phyloP scores from a whole-genome alignment of 2,797 vertebrate genomes.

The Alcedo atthis region DNA sequence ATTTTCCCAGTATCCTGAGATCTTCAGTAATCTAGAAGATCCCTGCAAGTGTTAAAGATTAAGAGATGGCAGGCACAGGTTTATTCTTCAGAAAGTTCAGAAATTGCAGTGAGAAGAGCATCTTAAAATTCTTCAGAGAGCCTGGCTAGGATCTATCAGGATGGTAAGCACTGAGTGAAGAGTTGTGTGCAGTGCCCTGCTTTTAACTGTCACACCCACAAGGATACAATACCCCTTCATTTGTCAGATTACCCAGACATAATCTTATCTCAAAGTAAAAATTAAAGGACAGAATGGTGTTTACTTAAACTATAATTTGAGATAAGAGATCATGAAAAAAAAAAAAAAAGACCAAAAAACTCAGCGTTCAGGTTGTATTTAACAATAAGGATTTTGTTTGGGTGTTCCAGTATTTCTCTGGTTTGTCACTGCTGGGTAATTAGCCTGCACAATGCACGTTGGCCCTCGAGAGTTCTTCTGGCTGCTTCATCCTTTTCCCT shows the following conservation, averaged over 20 bases:
- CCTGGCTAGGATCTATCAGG: not conserved
- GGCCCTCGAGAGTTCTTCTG: not conserved
- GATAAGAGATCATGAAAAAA: not conserved
- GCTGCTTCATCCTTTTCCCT: not conserved
- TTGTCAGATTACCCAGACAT: not conserved
- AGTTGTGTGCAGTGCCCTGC: not conserved
- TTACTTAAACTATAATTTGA: not conserved
- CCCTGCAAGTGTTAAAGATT: not conserved
- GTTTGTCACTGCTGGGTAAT: not conserved
- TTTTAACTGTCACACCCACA: not conserved
- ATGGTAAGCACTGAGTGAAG: not conserved
- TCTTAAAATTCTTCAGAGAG: not conserved
- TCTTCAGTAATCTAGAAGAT: not conserved
- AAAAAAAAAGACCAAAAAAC: not conserved
- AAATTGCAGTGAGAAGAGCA: not conserved
- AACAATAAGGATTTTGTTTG: not conserved
- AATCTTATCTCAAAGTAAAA: constrained; percentile 31
- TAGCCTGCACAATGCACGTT: not conserved
- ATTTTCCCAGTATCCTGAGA: not conserved
- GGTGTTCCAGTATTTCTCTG: not conserved
- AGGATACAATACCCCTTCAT: not conserved
- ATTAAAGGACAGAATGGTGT: constrained; percentile 5
- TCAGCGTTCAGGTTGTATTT: not conserved
- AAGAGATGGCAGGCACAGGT: not conserved
- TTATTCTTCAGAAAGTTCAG: not conserved